phyloP scores from a whole-genome alignment of 1,140 invertebrate species.

The Rhyzopertha dominica region DNA sequence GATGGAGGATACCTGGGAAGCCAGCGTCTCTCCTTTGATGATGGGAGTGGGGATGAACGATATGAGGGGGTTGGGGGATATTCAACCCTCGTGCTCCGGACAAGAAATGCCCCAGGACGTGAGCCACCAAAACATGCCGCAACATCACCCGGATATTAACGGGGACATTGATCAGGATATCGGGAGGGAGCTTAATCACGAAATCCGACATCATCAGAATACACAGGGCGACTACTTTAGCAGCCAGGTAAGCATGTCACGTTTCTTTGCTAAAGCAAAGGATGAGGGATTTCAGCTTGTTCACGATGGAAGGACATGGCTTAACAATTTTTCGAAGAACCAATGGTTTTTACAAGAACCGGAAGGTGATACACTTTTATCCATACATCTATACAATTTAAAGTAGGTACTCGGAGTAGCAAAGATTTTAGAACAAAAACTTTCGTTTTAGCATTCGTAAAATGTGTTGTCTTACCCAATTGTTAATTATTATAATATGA shows the following conservation, averaged over 20 bases:
- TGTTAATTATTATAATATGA: too few species aligned
- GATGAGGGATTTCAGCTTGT: background rate
- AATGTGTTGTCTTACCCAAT: too few species aligned
- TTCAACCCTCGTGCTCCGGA: conserved; percentile 25
- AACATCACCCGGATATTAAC: conserved; percentile 27
- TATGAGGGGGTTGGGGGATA: conserved; percentile 31
- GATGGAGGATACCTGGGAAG: conserved; percentile 45
- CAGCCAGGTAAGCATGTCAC: conserved; percentile 31
- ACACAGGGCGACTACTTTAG: conserved; percentile 31
- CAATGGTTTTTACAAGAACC: too few species aligned
- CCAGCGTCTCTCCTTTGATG: conserved; percentile 43
- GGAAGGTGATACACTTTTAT: too few species aligned
- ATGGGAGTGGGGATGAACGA: conserved; percentile 42
- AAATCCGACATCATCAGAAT: conserved; percentile 27
- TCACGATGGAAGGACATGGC: background rate
- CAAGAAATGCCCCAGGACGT: conserved; percentile 25
- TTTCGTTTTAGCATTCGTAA: too few species aligned
- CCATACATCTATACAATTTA: too few species aligned
- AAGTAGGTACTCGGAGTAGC: too few species aligned
- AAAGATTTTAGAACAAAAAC: too few species aligned
- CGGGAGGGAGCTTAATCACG: conserved; percentile 26
- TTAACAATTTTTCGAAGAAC: background rate
- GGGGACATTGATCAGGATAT: conserved; percentile 30
- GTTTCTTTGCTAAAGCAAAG: background rate
- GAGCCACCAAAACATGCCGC: conserved; percentile 20